phyloP scores from a whole-genome alignment of 2,888 invertebrate genomes.

The Amaurobius ferox region DNA sequence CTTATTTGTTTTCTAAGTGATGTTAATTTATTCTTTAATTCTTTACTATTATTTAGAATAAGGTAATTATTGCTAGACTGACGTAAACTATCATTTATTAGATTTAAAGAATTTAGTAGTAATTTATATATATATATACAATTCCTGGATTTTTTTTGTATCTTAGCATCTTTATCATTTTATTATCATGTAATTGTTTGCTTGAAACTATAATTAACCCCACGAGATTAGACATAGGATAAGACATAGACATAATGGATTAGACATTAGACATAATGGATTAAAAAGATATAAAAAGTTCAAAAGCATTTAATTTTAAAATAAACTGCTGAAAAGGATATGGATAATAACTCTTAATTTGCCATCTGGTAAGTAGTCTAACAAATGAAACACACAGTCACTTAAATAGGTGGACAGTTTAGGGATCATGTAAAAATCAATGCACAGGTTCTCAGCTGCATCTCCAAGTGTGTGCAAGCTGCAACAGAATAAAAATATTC shows the following conservation, averaged over 20 bases:
- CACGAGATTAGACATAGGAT: background rate
- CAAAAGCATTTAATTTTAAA: background rate
- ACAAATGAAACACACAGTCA: conserved; percentile 84
- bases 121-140: too few species aligned
- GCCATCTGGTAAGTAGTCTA: conserved; percentile 88
- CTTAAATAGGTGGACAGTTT: conserved; percentile 86
- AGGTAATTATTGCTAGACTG: too few species aligned
- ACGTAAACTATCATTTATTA: too few species aligned
- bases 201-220: too few species aligned
- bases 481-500: too few species aligned
- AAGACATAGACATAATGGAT: background rate
- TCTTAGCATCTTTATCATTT: too few species aligned
- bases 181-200: too few species aligned
- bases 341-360: conserved; percentile 87
- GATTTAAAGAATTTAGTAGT: too few species aligned
- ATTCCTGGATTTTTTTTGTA: too few species aligned
- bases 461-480: conserved; percentile 88
- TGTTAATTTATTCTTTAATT: too few species aligned
- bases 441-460: conserved; percentile 87
- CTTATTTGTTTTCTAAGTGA: too few species aligned
- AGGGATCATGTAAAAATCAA: conserved; percentile 88
- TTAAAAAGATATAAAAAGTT: background rate
- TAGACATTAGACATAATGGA: background rate
- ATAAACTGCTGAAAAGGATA: conserved; percentile 76
- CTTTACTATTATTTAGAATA: too few species aligned